Evolutionary conservation across 2,113 vertebrate genomes (phyloP), one percentile per base, ranked within the genome.

Genomic region (Nematolebias whitei): DNA sequence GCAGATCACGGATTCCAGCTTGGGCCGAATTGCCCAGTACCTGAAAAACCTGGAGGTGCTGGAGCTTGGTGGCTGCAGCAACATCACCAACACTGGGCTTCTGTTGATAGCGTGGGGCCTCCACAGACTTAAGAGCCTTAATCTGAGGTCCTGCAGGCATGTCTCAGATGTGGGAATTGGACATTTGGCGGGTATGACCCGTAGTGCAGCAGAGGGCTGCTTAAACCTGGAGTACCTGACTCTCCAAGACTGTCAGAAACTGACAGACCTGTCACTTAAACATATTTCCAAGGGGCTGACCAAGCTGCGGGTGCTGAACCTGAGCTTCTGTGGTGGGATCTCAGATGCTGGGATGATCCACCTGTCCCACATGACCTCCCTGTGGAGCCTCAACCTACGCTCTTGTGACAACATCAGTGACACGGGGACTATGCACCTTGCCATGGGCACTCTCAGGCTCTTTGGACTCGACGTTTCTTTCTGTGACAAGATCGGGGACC

Each of bases 371-470:
- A 98, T 99, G 97, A 91, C 93, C 74, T 96, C 96, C 83, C 94
- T 99, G 52, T 94, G 96, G 87, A 97, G 92, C 87, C 96, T 99
- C 70, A 99, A 99, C 89, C 92, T 99, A 65, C 95, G 97, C 64
- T 98, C 97, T 80, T 99, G 97, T 1, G 97, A 99, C 92, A 98
- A 98, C 92, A 98, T 99, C 93, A 98, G 97, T 0, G 97, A 98
- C 93, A 96, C 96, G 0, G 97, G 97, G 74, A 95, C 98, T 92
- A 98, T 98, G 96, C 97, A 99, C 57, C 94, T 99, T 72, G 96
- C 97, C 77, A 99, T 96, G 96, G 97, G 97, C 87, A 97, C 95
- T 73, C 93, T 98, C 68, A 92, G 96, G 22, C 95, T 99, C 1
- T 96, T 95, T 0, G 97, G 96, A 29, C 93, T 99, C 5, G 97